phyloP scores from a whole-genome alignment of 2,888 invertebrate genomes.

The Philhelius pedissequus region DNA sequence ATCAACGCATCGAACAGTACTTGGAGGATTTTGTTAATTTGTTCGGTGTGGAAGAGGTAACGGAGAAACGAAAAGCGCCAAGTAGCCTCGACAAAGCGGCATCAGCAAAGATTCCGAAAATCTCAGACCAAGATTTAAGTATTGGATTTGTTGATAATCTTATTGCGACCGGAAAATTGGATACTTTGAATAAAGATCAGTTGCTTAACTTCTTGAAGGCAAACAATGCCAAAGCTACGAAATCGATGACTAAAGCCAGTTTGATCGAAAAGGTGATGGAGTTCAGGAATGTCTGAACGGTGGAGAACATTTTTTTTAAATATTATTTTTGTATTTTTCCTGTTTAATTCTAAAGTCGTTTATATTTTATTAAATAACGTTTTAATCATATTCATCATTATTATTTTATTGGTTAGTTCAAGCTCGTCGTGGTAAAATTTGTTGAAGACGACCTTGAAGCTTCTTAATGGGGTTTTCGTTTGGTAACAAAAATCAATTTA shows the following conservation, averaged over 20 bases:
- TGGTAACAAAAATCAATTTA: too few species aligned
- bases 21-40: constrained; percentile 70
- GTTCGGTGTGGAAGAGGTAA: constrained; percentile 70
- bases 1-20: constrained; percentile 73
- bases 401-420: too few species aligned
- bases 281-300: not conserved
- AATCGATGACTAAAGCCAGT: constrained; percentile 17
- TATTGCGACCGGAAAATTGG: constrained; percentile 16
- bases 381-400: too few species aligned
- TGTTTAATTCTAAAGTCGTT: not conserved
- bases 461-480: too few species aligned
- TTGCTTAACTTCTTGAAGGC: constrained; percentile 8
- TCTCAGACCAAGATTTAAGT: constrained; percentile 68
- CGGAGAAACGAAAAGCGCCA: constrained; percentile 71
- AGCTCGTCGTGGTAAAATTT: too few species aligned
- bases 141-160: not conserved
- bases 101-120: constrained; percentile 71
- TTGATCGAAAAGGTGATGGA: constrained; percentile 25
- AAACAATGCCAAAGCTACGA: constrained; percentile 1
- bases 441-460: too few species aligned
- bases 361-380: not conserved
- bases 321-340: not conserved
- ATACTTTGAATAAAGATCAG: constrained; percentile 28
- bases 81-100: constrained; percentile 11
- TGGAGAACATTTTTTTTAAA: not conserved